These are phyloP conservation scores for Lycorma delicatula DNA, from an alignment of 1,140 invertebrate species.

Conservation along the genomic window DNA sequence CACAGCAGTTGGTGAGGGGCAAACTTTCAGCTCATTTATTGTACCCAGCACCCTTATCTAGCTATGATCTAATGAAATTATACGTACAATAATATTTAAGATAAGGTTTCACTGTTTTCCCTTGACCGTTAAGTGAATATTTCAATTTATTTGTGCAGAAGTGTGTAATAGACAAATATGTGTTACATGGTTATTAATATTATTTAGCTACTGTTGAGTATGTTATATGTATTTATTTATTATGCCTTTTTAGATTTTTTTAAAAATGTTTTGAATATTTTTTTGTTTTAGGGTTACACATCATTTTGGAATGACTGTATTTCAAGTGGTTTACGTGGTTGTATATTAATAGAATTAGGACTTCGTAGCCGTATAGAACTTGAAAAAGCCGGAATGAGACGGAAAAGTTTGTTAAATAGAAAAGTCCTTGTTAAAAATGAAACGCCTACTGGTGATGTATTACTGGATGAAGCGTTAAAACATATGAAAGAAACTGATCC, in stretches of 20 bases:
- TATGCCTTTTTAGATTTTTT: no score
- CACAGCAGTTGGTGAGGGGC: no score
- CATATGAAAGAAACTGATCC: slow-evolving; percentile 97
- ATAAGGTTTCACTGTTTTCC: no score
- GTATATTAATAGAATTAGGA: slow-evolving; percentile 95
- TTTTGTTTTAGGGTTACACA: slow-evolving; percentile 82
- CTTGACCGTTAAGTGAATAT: slow-evolving; percentile 11
- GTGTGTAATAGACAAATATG: no score
- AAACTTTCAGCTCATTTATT: no score
- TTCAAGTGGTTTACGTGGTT: slow-evolving; percentile 95
- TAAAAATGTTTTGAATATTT: no score
- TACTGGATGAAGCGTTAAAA: slow-evolving; percentile 97
- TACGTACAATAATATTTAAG: no score
- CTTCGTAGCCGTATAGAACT: slow-evolving; percentile 90
- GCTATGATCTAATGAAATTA: no score
- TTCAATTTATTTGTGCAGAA: neutral
- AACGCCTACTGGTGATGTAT: slow-evolving; percentile 92
- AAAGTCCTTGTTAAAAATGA: slow-evolving; percentile 76
- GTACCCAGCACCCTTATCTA: no score
- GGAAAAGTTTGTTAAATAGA: slow-evolving; percentile 77
- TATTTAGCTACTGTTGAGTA: no score
- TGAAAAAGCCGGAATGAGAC: slow-evolving; percentile 92
- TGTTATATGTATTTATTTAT: no score
- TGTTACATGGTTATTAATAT: no score
- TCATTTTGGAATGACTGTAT: slow-evolving; percentile 99